These are phyloP conservation scores for Nysson spinosus DNA, from an alignment of 2,888 invertebrate species.

Conservation along the genomic window DNA sequence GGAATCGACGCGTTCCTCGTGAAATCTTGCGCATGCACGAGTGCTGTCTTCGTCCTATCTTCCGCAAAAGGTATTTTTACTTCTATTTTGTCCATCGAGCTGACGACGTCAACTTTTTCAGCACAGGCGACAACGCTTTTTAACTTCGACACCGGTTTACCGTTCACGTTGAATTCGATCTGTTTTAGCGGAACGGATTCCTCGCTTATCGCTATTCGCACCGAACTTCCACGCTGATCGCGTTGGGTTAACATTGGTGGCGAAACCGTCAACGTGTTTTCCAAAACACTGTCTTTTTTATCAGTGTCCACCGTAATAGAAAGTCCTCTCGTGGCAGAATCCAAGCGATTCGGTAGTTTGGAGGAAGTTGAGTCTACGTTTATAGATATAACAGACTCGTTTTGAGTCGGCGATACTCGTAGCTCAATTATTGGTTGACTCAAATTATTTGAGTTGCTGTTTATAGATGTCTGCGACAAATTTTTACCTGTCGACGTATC, in stretches of 20 bases:
- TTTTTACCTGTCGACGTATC: neutral
- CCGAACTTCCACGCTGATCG: constrained; percentile 48
- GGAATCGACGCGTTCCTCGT: neutral
- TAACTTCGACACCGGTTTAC: constrained; percentile 51
- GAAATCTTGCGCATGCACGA: neutral
- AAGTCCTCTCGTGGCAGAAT: constrained; percentile 36
- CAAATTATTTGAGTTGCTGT: neutral
- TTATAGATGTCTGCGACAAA: constrained; percentile 2
- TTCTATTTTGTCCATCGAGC: constrained; percentile 59
- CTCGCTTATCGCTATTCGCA: constrained; percentile 56
- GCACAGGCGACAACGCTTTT: constrained; percentile 47
- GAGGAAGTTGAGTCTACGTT: constrained; percentile 34
- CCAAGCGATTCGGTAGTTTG: neutral
- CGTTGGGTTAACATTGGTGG: neutral
- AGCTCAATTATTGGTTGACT: constrained; percentile 45
- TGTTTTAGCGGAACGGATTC: constrained; percentile 50
- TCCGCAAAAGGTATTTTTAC: constrained; percentile 49
- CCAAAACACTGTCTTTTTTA: neutral
- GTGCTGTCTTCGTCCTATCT: neutral
- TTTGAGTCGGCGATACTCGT: constrained; percentile 48
- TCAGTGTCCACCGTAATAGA: constrained; percentile 50
- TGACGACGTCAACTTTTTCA: constrained; percentile 51
- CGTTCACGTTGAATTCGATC: constrained; percentile 62
- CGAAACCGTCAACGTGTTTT: neutral
- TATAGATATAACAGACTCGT: constrained; percentile 50